Evolutionary conservation across 64 coral and sea anemone genomes (phyloP).

Genomic region (Orbicella faveolata): DNA sequence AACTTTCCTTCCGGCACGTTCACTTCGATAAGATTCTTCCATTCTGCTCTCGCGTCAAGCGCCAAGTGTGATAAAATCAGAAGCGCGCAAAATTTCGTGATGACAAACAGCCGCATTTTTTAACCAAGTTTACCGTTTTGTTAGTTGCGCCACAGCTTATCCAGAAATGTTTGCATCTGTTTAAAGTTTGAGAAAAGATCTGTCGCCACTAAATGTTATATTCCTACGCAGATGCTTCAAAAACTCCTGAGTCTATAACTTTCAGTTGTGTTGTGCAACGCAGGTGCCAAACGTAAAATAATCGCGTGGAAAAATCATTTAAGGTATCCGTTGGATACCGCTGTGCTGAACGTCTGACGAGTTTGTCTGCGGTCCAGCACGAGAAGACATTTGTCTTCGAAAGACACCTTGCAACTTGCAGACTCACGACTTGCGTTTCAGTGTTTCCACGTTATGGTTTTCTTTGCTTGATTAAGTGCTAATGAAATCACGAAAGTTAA

Average conservation of each 20-base stretch:
- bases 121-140: not conserved
- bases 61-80: not conserved
- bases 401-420: not conserved
- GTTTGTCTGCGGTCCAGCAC: not conserved
- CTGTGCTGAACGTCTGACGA: not conserved
- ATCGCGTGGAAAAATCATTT: not conserved
- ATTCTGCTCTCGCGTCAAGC: not conserved
- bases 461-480: not conserved
- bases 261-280: not conserved
- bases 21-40: slow-evolving; percentile 40
- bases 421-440: not conserved
- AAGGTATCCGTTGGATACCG: not conserved
- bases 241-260: not conserved
- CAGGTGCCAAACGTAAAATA: not conserved
- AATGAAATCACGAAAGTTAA: not conserved
- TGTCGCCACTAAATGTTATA: not conserved
- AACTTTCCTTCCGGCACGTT: slow-evolving; percentile 48
- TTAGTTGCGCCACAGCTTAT: not conserved
- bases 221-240: not conserved
- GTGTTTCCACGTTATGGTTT: not conserved
- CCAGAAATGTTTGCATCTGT: not conserved
- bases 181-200: not conserved
- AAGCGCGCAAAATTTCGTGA: not conserved
- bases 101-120: not conserved
- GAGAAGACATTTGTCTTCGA: not conserved